Evolutionary conservation across 1,140 invertebrate species (phyloP), one percentile per base, ranked within the genome.

Genomic region (Lutraria rhynchaena): DNA sequence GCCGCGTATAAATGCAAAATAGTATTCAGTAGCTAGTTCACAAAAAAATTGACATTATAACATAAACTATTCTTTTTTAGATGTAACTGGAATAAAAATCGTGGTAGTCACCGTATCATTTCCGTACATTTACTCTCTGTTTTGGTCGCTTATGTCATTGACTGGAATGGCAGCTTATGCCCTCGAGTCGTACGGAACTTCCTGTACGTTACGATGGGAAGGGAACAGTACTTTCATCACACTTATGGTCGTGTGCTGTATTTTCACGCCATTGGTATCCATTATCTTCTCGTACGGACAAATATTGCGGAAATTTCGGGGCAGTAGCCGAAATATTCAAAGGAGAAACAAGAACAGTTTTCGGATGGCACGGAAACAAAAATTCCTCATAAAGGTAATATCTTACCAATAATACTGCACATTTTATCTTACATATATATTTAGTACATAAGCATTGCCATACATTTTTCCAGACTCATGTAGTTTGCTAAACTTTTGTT

Each of bases 121-220:
- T 24, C 82, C 76, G 17, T 86, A 86, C 60, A 5, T 88, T 13
- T 88, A 83, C 70, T 81, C 87, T 13, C 51, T 81, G 13, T 57
- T 88, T 17, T 89, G 86, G 88, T 75, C 88, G 1, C 53, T 57
- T 1, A 58, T 86, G 24, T 90, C 90, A 0, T 61, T 92, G 13
- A 60, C 89, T 13, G 88, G 88, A 11, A 87, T 88, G 80, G 90
- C 89, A 13, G 77, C 78, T 27, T 92, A 92, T 70, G 89, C 85
- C n/a, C 86, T 89, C 11, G 92, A 92, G 65, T 88, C 90, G 13
- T 91, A 90, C 82, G 89, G 89, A 0, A 89, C 87, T 0, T 91
- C 89, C 3, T 92, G 92, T 83, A 92, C 92, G 1, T 71, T 92
- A 17, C 83, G 90, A n/a, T 92, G 92, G 91, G 71, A 85, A n/a